phyloP scores from a whole-genome alignment of 2,113 vertebrate genomes.

The Chaenocephalus aceratus region DNA sequence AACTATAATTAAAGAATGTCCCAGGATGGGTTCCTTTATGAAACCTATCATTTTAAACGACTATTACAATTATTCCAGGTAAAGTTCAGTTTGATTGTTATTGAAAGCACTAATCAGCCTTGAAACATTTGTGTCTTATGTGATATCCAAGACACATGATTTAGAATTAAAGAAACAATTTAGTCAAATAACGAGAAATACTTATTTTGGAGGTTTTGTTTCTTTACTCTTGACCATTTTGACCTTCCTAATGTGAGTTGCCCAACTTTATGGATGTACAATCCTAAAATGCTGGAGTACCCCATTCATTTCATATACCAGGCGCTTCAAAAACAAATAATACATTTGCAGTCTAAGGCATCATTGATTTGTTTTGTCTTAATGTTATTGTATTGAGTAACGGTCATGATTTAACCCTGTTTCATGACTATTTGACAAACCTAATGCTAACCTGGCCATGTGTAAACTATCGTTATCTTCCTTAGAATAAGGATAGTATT shows the following conservation, averaged over 20 bases:
- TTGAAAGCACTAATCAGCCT: background rate
- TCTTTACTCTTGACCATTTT: background rate
- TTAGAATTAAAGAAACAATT: background rate
- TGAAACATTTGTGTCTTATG: too few relatives aligned
- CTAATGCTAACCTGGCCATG: background rate
- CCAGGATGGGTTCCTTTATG: background rate
- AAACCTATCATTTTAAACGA: background rate
- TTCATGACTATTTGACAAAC: too few relatives aligned
- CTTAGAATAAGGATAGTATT: too few relatives aligned
- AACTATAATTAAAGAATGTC: background rate
- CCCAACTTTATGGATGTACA: background rate
- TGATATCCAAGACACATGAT: too few relatives aligned
- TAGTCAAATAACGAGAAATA: background rate
- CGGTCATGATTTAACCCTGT: too few relatives aligned
- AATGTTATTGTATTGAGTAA: too few relatives aligned
- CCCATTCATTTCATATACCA: background rate
- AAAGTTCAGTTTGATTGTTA: background rate
- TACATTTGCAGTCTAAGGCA: too few relatives aligned
- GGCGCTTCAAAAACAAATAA: background rate
- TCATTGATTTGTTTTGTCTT: too few relatives aligned
- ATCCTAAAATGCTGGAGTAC: background rate
- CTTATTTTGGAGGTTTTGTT: background rate
- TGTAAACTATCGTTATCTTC: background rate
- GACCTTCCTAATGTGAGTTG: background rate
- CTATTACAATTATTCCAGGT: background rate